Evolutionary conservation across 1,140 invertebrate species (phyloP).

Genomic region (Laupala kohalensis): DNA sequence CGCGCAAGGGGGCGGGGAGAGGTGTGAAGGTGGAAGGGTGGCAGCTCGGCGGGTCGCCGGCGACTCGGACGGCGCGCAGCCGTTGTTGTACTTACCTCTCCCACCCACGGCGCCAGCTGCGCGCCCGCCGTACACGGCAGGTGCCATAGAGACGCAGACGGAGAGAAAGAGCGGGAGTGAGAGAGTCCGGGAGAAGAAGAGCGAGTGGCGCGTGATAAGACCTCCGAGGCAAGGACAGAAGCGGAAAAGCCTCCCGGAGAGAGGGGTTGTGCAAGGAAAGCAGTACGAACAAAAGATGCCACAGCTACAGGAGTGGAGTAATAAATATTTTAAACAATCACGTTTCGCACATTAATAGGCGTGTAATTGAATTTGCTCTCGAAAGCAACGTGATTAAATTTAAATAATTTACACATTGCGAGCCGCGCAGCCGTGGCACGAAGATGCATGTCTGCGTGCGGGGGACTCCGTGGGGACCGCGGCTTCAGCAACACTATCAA

Average conservation of each 20-base stretch:
- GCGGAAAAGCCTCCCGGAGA: not conserved
- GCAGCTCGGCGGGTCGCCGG: no score
- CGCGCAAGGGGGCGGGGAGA: not conserved
- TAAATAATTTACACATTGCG: slow-evolving; percentile 13
- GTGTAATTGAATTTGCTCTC: slow-evolving; percentile 15
- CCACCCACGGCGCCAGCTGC: not conserved
- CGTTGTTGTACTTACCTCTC: not conserved
- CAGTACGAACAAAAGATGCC: slow-evolving; percentile 8
- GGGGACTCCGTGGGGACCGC: not conserved
- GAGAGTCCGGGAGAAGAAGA: not conserved
- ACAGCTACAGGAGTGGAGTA: slow-evolving; percentile 8
- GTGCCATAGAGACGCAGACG: not conserved
- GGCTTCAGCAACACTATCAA: slow-evolving; percentile 1
- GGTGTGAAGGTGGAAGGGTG: not conserved
- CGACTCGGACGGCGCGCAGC: not conserved
- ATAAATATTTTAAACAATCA: slow-evolving; percentile 18
- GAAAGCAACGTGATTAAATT: slow-evolving; percentile 16
- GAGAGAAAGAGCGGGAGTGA: not conserved
- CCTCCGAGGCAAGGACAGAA: not conserved
- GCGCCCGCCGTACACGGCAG: not conserved
- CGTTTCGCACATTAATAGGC: slow-evolving; percentile 16
- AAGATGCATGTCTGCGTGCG: slow-evolving; percentile 13
- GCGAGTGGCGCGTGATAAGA: not conserved
- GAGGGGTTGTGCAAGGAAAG: not conserved
- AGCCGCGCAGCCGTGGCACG: not conserved